Evolutionary conservation across 1,140 invertebrate species (phyloP).

Genomic region (Chironomus tepperi): DNA sequence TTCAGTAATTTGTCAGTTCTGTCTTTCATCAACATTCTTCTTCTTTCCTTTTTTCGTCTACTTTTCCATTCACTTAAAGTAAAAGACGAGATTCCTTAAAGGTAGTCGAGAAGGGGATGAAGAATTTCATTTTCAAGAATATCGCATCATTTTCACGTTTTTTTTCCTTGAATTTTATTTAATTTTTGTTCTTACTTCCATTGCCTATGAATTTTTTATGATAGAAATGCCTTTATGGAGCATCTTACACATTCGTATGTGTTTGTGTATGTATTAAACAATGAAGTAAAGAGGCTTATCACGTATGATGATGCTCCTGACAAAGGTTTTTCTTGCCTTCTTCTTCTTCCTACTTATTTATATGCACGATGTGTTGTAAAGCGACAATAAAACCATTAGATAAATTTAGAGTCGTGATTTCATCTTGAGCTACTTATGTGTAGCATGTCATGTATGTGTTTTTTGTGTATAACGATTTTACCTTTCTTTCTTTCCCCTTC

Average conservation of each 20-base stretch:
- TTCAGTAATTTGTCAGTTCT: constrained; percentile 11
- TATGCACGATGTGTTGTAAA: constrained; percentile 7
- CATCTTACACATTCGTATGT: not conserved
- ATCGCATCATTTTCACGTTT: not conserved
- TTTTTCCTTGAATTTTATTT: constrained; percentile 8
- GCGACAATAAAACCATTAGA: constrained; percentile 22
- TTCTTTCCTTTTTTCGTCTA: constrained; percentile 14
- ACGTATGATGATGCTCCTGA: not conserved
- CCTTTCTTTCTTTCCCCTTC: not conserved
- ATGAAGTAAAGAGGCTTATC: not conserved
- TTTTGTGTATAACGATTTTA: not conserved
- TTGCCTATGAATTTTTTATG: not conserved
- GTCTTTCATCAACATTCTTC: not conserved
- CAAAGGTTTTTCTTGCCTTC: not conserved
- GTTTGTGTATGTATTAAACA: not conserved
- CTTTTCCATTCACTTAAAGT: not conserved
- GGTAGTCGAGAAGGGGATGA: not conserved
- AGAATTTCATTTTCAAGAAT: constrained; percentile 3
- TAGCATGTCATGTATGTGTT: not conserved
- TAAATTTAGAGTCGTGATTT: constrained; percentile 16
- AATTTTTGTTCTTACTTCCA: not conserved
- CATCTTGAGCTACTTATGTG: not conserved
- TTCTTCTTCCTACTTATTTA: not conserved
- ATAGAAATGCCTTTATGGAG: constrained; percentile 16
- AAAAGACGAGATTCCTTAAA: not conserved